Conservation (phyloP, 2,888 invertebrate species). For the Panzeria rudis region DNA sequence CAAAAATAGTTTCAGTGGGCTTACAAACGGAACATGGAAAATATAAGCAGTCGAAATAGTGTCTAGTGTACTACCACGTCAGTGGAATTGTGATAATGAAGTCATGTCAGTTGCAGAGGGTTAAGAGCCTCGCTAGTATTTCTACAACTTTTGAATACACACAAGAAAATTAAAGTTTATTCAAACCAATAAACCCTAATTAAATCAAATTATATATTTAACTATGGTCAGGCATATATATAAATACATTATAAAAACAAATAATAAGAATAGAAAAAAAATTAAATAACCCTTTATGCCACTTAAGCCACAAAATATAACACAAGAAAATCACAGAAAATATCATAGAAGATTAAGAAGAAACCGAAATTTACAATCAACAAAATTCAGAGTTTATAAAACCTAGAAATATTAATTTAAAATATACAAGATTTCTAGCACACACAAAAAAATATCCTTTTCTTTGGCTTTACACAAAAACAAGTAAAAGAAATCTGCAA, state of each 20-base stretch:
- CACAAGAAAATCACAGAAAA: constrained; percentile 3
- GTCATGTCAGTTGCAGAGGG: no score
- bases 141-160: background rate
- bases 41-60: no score
- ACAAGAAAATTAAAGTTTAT: constrained; percentile 31
- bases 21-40: no score
- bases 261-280: background rate
- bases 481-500: background rate
- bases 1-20: no score
- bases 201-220: constrained; percentile 26
- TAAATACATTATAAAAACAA: background rate
- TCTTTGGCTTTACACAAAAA: background rate
- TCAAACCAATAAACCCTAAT: constrained; percentile 8
- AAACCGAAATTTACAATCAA: constrained; percentile 20
- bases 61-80: no score
- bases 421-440: constrained; percentile 14
- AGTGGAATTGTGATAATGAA: no score
- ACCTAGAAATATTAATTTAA: constrained; percentile 62
- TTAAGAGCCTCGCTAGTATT: no score
- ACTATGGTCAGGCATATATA: background rate
- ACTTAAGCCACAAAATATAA: background rate
- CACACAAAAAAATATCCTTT: background rate
- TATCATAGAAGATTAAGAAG: background rate
- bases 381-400: constrained; percentile 31
- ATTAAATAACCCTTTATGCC: constrained; percentile 9